These are phyloP conservation scores for Diplodus sargus DNA, from an alignment of 2,797 vertebrate species.

Conservation along the genomic window DNA sequence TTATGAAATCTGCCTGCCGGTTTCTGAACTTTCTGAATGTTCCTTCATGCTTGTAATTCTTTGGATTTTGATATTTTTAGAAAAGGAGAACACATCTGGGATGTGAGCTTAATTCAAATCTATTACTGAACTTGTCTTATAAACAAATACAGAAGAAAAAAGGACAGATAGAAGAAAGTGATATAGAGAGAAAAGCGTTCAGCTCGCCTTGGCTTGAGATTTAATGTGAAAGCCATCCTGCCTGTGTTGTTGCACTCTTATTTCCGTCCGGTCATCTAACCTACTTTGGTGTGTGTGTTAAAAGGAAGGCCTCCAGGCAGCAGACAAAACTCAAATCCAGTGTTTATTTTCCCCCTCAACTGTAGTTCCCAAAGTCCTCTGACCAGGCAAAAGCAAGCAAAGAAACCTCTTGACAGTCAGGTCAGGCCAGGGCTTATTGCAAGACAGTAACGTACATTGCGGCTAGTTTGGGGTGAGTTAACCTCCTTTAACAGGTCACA, in stretches of 20 bases:
- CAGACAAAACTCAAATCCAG: slow-evolving; percentile 45
- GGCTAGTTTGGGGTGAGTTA: slow-evolving; percentile 1
- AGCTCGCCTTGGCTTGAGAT: slow-evolving; percentile 7
- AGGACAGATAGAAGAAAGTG: slow-evolving; percentile 2
- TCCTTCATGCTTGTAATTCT: neutral
- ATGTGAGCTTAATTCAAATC: neutral
- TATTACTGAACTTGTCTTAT: neutral
- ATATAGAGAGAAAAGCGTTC: neutral
- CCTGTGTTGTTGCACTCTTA: slow-evolving; percentile 46
- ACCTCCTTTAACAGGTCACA: neutral
- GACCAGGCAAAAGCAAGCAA: slow-evolving; percentile 44
- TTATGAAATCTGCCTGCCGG: neutral
- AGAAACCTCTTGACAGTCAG: slow-evolving; percentile 37
- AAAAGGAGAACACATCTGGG: neutral
- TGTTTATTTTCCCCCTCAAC: slow-evolving; percentile 66
- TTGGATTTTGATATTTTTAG: neutral
- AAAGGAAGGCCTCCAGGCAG: slow-evolving; percentile 60
- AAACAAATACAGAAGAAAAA: slow-evolving; percentile 26
- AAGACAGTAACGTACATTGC: slow-evolving; percentile 5
- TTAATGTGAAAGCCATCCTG: slow-evolving; percentile 64
- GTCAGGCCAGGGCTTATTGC: slow-evolving; percentile 19
- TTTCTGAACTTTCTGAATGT: neutral
- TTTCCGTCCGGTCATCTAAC: slow-evolving; percentile 50
- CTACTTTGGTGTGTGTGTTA: slow-evolving; percentile 48
- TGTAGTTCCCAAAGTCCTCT: slow-evolving; percentile 22